phyloP scores from a whole-genome alignment of 2,888 invertebrate species.

The Malthinus flaveolus region DNA sequence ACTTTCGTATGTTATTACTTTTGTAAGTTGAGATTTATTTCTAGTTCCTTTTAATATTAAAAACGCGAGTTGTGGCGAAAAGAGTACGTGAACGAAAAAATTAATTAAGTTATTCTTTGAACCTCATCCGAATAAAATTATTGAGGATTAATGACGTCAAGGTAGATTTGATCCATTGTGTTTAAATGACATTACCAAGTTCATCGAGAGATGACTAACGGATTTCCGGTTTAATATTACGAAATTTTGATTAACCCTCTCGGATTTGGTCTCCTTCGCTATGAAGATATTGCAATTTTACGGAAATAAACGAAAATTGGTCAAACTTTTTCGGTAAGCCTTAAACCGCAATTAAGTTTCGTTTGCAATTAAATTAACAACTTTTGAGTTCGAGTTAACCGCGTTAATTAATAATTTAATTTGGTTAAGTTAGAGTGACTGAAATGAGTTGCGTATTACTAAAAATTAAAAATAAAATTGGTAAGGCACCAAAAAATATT shows the following conservation, averaged over 20 bases:
- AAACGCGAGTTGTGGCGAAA: not conserved
- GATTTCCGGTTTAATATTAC: constrained; percentile 6
- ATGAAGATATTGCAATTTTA: too few relatives aligned
- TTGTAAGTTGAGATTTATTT: not conserved
- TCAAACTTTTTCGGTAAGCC: too few relatives aligned
- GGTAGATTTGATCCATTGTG: constrained; percentile 1
- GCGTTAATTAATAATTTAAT: too few relatives aligned
- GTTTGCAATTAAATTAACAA: too few relatives aligned
- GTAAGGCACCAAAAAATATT: too few relatives aligned
- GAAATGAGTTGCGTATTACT: too few relatives aligned
- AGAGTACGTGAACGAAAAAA: not conserved
- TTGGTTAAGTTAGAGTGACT: too few relatives aligned
- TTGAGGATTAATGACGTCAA: constrained; percentile 1
- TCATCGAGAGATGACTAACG: constrained; percentile 4
- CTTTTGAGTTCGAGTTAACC: too few relatives aligned
- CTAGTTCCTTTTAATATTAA: not conserved
- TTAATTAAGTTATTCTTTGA: constrained; percentile 2
- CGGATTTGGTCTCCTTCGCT: too few relatives aligned
- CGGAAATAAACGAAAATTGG: too few relatives aligned
- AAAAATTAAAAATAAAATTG: too few relatives aligned
- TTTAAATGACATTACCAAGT: constrained; percentile 6
- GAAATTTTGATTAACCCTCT: not conserved
- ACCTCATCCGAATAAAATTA: not conserved
- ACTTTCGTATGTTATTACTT: constrained; percentile 7
- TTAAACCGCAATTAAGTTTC: too few relatives aligned